Conservation (phyloP, 2,113 vertebrate species). For the Lagenorhynchus albirostris region DNA sequence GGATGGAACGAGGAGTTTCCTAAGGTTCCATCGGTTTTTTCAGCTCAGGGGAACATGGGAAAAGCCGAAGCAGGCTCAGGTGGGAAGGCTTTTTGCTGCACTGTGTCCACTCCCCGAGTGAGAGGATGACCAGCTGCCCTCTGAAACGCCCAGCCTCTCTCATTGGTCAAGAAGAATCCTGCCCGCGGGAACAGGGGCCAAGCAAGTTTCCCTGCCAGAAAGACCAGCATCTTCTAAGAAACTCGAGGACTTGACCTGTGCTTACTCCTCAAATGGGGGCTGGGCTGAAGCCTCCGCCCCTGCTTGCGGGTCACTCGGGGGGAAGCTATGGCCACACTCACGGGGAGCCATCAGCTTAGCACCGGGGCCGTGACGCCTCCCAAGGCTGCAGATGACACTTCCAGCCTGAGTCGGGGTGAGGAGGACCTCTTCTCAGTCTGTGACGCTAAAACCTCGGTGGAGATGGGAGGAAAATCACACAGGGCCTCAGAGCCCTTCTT, state of each 20-base stretch:
- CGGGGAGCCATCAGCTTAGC: not conserved
- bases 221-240: not conserved
- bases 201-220: not conserved
- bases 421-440: not conserved
- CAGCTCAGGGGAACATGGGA: not conserved
- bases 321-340: not conserved
- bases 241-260: not conserved
- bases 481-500: not conserved
- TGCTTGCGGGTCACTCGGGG: not conserved
- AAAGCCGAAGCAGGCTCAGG: not conserved
- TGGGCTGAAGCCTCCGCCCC: not conserved
- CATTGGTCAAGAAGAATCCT: not conserved
- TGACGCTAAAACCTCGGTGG: not conserved
- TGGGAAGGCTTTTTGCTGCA: not conserved
- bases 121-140: too few relatives aligned
- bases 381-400: not conserved
- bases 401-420: not conserved
- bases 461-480: not conserved
- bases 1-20: not conserved
- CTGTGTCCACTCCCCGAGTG: accelerated
- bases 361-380: not conserved
- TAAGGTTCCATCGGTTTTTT: not conserved
- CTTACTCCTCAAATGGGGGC: not conserved
- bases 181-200: accelerated
- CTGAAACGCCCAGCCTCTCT: not conserved